Base-by-base conservation (phyloP, 2,797 vertebrate genomes). In the Oceanodroma leucorhoa region DNA sequence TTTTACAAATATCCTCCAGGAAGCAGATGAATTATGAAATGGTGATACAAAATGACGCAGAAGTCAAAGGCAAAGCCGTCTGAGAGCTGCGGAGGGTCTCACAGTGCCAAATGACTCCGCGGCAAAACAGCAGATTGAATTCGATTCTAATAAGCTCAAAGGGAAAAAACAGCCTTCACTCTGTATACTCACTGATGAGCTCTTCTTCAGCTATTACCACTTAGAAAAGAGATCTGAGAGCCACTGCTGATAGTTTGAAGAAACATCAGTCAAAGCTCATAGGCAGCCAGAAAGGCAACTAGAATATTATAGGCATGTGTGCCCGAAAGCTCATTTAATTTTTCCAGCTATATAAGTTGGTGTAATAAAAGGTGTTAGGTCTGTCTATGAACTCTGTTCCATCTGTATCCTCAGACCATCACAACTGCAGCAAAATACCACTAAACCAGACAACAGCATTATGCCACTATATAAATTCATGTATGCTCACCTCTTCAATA, bases 191-290 rank as follows among this genome's bases (percentile, higher is more conserved):
- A 32, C 51, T 75, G 80, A 90, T 76, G 92, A 95, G 94, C 90
- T 97, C 77, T 90, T 82, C 94, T 94, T 60, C 73, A 79, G 80
- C 90, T 89, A 69, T 84, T 82, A 66, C 66, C 73, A 41, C 91
- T 93, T 27, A 58, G 77, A 54, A 88, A 62, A 80, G 90, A 94
- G 90, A 95, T 95, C 87, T 96, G 92, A 95, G 77, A 87, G 54
- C 80, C 81, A 93, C 94, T 48, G 92, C 92, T 95, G 92, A 34
- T 51, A 76, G 93, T 66, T 90, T 84, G 95, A 96, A 92, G 88
- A 75, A 93, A 84, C 94, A 93, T 94, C 86, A 87, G 40, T 95
- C 88, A 90, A 82, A 94, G 77, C 92, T 95, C 70, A n/a, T 6
- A 87, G 95, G 78, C 89, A 89, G 89, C 54, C 89, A 89, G 48